Conservation (phyloP, 2,797 vertebrate genomes). For the Oophaga sylvatica region DNA sequence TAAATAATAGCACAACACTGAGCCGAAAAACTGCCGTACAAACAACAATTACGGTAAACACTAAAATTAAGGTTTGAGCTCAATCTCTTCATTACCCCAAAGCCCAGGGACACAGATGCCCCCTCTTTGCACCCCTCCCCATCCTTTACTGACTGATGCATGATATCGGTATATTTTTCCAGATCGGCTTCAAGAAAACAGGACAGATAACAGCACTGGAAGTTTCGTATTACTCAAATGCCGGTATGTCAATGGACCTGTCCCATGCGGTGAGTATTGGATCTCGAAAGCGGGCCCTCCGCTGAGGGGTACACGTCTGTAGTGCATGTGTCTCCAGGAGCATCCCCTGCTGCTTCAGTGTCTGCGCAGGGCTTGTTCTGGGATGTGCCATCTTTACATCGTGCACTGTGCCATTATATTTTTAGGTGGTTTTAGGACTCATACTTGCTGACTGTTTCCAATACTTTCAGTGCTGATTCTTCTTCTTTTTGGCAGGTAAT, state of each 20-base stretch:
- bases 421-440: no score
- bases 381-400: background rate
- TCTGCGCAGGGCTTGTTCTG: background rate
- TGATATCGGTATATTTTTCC: background rate
- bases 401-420: no score
- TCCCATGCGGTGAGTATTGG: conserved; percentile 83
- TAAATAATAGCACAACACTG: no score
- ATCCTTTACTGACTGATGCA: background rate
- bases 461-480: no score
- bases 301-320: background rate
- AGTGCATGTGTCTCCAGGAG: no score
- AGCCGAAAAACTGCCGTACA: background rate
- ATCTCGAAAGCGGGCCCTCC: background rate
- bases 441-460: background rate
- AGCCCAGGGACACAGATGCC: no score
- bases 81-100: background rate
- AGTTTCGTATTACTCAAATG: conserved; percentile 84
- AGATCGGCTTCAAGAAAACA: conserved; percentile 89
- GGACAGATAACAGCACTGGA: conserved; percentile 87
- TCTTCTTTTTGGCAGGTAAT: conserved; percentile 76
- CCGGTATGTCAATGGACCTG: conserved; percentile 87
- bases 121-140: background rate
- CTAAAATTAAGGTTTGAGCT: background rate
- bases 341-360: no score
- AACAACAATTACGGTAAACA: background rate